phyloP scores from a whole-genome alignment of 2,888 invertebrate species.

The Petrophora chlorosata region DNA sequence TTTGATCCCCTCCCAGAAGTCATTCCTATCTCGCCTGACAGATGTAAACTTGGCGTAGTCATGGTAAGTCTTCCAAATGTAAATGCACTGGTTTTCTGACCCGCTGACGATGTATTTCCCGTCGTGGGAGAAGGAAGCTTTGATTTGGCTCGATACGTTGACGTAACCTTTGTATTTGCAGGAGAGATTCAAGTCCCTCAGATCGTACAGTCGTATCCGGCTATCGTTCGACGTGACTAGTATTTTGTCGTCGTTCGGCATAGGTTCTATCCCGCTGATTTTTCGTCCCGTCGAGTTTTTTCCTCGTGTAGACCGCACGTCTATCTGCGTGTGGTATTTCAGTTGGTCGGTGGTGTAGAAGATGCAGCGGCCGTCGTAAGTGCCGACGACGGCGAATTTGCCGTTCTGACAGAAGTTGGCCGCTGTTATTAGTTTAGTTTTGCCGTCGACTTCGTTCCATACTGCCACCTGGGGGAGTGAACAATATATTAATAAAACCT shows the following conservation, averaged over 20 bases:
- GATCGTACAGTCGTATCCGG: slow-evolving; percentile 96
- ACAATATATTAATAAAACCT: no score
- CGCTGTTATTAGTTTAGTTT: slow-evolving; percentile 96
- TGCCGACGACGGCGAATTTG: slow-evolving; percentile 98
- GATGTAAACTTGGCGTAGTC: slow-evolving; percentile 98
- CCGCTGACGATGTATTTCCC: slow-evolving; percentile 99
- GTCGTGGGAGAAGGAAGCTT: slow-evolving; percentile 98
- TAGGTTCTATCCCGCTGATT: slow-evolving; percentile 98
- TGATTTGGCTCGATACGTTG: slow-evolving; percentile 98
- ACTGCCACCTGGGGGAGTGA: slow-evolving; percentile 88
- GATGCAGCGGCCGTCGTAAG: slow-evolving; percentile 98
- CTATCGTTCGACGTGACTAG: slow-evolving; percentile 99
- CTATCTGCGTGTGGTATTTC: slow-evolving; percentile 98
- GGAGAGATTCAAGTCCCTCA: slow-evolving; percentile 95
- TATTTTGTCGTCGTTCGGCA: slow-evolving; percentile 97
- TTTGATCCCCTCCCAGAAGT: slow-evolving; percentile 96
- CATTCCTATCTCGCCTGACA: slow-evolving; percentile 95
- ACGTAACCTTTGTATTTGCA: slow-evolving; percentile 97
- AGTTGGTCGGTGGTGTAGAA: slow-evolving; percentile 99
- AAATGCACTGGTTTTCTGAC: slow-evolving; percentile 98
- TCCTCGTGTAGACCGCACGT: slow-evolving; percentile 97
- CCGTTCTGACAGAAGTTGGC: slow-evolving; percentile 99
- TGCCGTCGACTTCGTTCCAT: slow-evolving; percentile 98
- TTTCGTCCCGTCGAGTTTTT: slow-evolving; percentile 97
- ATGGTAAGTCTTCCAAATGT: slow-evolving; percentile 98